phyloP scores from a whole-genome alignment of 2,113 vertebrate genomes.

The Platycercus adscitus region DNA sequence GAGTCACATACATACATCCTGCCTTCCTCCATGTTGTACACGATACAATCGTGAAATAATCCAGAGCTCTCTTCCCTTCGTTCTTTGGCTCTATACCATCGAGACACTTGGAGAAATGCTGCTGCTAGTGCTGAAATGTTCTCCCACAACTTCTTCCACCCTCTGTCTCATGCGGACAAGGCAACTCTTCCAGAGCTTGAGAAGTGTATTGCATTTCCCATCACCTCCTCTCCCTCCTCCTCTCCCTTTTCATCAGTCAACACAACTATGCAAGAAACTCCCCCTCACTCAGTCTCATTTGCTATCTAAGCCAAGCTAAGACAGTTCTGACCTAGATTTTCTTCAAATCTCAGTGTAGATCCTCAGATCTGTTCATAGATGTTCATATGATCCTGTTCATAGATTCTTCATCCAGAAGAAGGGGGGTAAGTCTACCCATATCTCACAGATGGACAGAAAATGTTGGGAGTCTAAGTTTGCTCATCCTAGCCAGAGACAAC shows the following conservation, averaged over 20 bases:
- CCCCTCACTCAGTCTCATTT: not conserved
- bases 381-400: not conserved
- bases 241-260: not conserved
- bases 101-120: not conserved
- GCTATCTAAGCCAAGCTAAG: not conserved
- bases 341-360: not conserved
- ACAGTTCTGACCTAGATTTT: not conserved
- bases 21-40: not conserved
- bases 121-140: not conserved
- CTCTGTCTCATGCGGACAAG: not conserved
- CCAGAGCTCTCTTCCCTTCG: not conserved
- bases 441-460: not conserved
- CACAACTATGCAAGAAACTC: not conserved
- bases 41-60: not conserved
- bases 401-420: not conserved
- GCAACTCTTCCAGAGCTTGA: not conserved
- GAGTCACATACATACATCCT: not conserved
- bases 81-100: not conserved
- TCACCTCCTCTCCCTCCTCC: not conserved
- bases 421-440: not conserved
- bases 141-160: not conserved
- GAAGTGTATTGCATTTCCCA: not conserved
- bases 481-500: not conserved
- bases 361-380: not conserved
- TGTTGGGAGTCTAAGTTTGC: not conserved